Evolutionary conservation across 2,888 invertebrate genomes (phyloP).

Genomic region (Napeogenes inachia): DNA sequence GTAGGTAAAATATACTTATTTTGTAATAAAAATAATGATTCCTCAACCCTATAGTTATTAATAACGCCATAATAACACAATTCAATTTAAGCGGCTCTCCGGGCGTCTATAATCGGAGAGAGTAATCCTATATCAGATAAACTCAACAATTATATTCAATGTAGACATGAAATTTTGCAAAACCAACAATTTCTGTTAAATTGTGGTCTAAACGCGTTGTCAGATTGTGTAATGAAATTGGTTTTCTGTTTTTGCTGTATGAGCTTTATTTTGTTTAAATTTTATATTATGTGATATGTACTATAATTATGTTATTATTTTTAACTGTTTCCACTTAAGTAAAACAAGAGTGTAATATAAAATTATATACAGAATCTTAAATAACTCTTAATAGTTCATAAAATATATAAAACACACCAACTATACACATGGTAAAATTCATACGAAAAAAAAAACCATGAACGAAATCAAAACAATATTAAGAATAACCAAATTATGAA

Average conservation of each 20-base stretch:
- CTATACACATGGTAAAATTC: too few relatives aligned
- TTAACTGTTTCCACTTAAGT: too few relatives aligned
- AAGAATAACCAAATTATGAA: too few relatives aligned
- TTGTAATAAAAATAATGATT: too few relatives aligned
- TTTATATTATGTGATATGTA: not conserved
- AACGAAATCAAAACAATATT: too few relatives aligned
- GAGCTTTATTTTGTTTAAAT: not conserved
- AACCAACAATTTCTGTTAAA: constrained; percentile 55
- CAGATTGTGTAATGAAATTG: constrained; percentile 39
- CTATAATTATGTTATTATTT: too few relatives aligned
- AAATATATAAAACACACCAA: too few relatives aligned
- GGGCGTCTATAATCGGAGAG: constrained; percentile 43
- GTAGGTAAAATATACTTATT: too few relatives aligned
- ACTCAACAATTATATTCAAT: constrained; percentile 74
- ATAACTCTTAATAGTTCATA: too few relatives aligned
- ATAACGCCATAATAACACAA: constrained; percentile 73
- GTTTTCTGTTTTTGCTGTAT: constrained; percentile 15
- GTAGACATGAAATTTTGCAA: constrained; percentile 69
- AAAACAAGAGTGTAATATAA: too few relatives aligned
- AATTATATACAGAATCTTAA: too few relatives aligned
- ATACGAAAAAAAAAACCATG: too few relatives aligned
- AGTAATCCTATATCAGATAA: constrained; percentile 68
- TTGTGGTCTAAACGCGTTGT: constrained; percentile 57
- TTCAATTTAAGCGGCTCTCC: constrained; percentile 68
- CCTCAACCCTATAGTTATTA: constrained; percentile 60